These are phyloP conservation scores for Sebastes reedi DNA, from an alignment of 2,797 vertebrate genomes.

Conservation along the genomic window DNA sequence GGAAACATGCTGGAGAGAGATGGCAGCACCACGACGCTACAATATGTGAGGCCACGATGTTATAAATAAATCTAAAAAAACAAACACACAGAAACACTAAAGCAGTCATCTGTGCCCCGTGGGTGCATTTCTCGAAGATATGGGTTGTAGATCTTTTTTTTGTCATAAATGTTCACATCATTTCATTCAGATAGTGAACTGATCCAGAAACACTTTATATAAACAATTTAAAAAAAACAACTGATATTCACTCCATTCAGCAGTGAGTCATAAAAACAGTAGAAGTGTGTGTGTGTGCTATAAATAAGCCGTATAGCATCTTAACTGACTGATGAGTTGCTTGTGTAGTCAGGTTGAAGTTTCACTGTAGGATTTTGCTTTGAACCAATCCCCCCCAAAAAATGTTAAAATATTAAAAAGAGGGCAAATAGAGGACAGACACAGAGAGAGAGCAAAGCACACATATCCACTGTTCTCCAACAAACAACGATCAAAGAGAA, in stretches of 20 bases:
- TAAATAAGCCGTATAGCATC: conserved; percentile 15
- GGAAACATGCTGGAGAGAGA: conserved; percentile 37
- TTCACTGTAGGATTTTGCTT: background rate
- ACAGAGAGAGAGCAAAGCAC: background rate
- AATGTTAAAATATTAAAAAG: background rate
- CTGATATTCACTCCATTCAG: conserved; percentile 7
- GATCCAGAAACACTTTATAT: background rate
- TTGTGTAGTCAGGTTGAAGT: background rate
- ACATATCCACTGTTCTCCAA: conserved; percentile 11
- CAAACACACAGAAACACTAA: background rate
- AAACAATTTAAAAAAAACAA: background rate
- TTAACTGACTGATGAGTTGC: background rate
- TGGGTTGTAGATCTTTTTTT: conserved; percentile 3
- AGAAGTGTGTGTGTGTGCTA: background rate
- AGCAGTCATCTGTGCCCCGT: background rate
- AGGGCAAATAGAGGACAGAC: conserved; percentile 9
- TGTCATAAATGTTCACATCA: conserved; percentile 22
- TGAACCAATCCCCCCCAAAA: background rate
- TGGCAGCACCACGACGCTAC: conserved; percentile 17
- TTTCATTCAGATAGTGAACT: background rate
- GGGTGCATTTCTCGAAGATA: conserved; percentile 4
- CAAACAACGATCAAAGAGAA: conserved; percentile 18
- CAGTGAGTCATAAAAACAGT: background rate
- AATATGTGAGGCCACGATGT: conserved; percentile 20
- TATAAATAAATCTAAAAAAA: conserved; percentile 19